phyloP scores from a whole-genome alignment of 2,113 vertebrate genomes.

The Lophochroa leadbeateri region DNA sequence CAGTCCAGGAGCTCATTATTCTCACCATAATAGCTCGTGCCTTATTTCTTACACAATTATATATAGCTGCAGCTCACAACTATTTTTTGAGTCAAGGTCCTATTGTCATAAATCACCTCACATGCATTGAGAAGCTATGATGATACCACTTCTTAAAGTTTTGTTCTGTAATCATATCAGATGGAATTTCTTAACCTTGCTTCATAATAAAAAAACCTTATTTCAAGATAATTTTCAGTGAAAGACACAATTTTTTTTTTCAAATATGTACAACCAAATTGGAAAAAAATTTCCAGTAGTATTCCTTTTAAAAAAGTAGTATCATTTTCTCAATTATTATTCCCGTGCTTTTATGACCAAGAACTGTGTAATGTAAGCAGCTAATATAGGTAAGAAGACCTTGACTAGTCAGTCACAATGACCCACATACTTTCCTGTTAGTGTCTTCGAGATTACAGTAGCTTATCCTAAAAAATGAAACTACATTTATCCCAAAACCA shows the following conservation, averaged over 20 bases:
- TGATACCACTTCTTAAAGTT: neutral
- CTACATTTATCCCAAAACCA: neutral
- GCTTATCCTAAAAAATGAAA: neutral
- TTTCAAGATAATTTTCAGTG: neutral
- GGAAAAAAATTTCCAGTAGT: neutral
- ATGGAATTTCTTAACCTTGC: neutral
- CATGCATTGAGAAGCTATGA: neutral
- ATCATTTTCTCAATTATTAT: neutral
- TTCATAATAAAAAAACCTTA: neutral
- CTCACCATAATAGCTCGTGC: neutral
- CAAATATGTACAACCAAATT: neutral
- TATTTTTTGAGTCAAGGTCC: neutral
- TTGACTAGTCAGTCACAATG: neutral
- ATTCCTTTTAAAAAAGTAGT: neutral
- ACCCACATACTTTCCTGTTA: neutral
- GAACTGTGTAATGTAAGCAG: neutral
- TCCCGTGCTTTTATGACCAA: neutral
- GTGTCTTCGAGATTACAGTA: neutral
- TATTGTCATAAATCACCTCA: neutral
- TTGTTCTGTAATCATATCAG: neutral
- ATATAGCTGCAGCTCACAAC: neutral
- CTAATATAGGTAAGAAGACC: neutral
- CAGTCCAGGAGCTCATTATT: neutral
- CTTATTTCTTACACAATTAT: neutral
- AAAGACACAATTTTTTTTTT: neutral